Base-by-base conservation (phyloP, 2,888 invertebrate genomes). In the Acleris sparsana region DNA sequence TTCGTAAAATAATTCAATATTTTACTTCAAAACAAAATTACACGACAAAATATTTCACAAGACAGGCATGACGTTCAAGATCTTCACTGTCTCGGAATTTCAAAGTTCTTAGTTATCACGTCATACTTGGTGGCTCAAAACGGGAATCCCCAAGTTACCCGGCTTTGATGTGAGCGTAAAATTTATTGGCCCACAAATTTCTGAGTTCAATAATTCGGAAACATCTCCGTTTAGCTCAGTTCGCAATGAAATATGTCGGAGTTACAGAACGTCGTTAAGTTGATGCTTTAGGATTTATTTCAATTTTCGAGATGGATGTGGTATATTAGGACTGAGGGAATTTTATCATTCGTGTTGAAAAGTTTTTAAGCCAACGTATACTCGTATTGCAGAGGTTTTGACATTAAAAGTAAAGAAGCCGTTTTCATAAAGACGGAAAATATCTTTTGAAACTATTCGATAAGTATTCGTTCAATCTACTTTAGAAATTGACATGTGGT, bases 201-300 rank as follows among this genome's bases (percentile, higher is more conserved):
- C 72, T 73, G 70, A 71, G 75, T 77, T 72, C 76, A 78, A 83
- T 84, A 82, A 82, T 80, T 78, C 74, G 74, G 76, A 58, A 48
- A 60, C 60, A 60, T 56, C 39, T 51, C 43, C 39, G 59, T 63
- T 39, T 55, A n/a, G 46, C 46, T 16, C 39, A 13, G 39, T 39
- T 16, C 17, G 17, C 46, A 46, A 17, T 65, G 64, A 60, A 64
- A 64, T 60, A 64, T 55, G 60, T 33, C 29, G 16, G 51, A 61
- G 65, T 61, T 65, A 48, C 60, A 43, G 44, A 56, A 55, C 46
- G 51, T 61, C 65, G 60, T 65, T 65, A 61, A 65, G 29, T 49
- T 60, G 55, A 65, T 65, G 55, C 39, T 20, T 3, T n/a, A n/a
- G 56, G 65, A 65, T 65, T 65, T 65, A 60, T 56, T 65, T 65